phyloP scores from a whole-genome alignment of 2,797 vertebrate genomes.

The Clamator glandarius region DNA sequence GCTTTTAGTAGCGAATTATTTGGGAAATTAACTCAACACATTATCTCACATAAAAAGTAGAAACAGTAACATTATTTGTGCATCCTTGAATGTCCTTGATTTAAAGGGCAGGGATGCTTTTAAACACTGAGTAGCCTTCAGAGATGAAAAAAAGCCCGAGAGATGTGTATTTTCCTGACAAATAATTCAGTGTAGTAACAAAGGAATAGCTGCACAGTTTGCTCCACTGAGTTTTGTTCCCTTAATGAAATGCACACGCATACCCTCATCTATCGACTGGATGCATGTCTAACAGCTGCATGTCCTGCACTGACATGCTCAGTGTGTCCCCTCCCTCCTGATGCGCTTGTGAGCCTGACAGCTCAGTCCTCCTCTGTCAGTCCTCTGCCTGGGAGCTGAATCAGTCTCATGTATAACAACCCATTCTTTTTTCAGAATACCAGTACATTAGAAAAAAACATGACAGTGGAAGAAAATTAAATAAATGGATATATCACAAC shows the following conservation, averaged over 20 bases:
- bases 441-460: not conserved
- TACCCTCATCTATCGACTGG: not conserved
- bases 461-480: not conserved
- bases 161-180: slow-evolving; percentile 24
- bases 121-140: slow-evolving; percentile 17
- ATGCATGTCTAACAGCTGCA: not conserved
- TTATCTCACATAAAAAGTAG: not conserved
- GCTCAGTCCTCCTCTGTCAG: not conserved
- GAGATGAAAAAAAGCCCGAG: slow-evolving; percentile 11
- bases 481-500: not conserved
- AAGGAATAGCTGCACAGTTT: slow-evolving; percentile 29
- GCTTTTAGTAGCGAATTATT: not conserved
- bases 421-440: not conserved
- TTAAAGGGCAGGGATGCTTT: slow-evolving; percentile 23
- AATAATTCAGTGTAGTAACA: not conserved
- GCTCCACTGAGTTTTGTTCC: slow-evolving; percentile 2
- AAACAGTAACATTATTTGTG: slow-evolving; percentile 12
- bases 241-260: not conserved
- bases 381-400: not conserved
- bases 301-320: not conserved
- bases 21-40: not conserved
- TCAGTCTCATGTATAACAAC: not conserved
- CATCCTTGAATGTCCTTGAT: slow-evolving; percentile 25
- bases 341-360: not conserved
- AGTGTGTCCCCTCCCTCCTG: not conserved